Conservation (phyloP, 2,113 vertebrate genomes). For the Micronycteris hirsuta region DNA sequence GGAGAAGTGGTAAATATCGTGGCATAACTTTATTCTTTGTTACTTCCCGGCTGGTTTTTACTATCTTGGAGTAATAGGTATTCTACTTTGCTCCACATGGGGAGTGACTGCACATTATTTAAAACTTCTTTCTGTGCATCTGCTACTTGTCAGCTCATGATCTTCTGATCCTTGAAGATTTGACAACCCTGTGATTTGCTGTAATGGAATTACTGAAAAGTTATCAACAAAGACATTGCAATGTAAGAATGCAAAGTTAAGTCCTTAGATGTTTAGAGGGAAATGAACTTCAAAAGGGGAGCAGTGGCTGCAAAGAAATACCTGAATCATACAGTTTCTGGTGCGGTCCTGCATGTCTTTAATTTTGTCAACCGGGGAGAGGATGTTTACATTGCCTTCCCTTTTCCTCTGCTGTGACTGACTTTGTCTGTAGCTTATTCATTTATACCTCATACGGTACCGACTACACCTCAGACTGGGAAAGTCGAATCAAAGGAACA, state of each 20-base stretch:
- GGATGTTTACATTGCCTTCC: slow-evolving; percentile 44
- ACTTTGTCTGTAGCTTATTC: slow-evolving; percentile 5
- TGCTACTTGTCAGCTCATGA: slow-evolving; percentile 75
- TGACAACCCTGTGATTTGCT: slow-evolving; percentile 76
- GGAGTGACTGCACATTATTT: slow-evolving; percentile 70
- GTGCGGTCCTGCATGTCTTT: slow-evolving; percentile 52
- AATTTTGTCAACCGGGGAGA: slow-evolving; percentile 41
- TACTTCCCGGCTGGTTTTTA: slow-evolving; percentile 69
- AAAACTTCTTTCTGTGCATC: slow-evolving; percentile 69
- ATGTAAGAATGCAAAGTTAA: slow-evolving; percentile 66
- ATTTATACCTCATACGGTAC: neutral
- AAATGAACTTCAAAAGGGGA: slow-evolving; percentile 67
- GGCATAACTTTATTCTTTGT: slow-evolving; percentile 37
- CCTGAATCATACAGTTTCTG: slow-evolving; percentile 46
- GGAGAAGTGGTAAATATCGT: slow-evolving; percentile 50
- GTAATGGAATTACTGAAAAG: slow-evolving; percentile 76
- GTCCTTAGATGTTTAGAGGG: slow-evolving; percentile 73
- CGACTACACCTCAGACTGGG: neutral
- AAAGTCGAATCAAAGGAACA: neutral
- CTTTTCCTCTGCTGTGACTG: slow-evolving; percentile 11
- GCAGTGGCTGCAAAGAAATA: slow-evolving; percentile 60
- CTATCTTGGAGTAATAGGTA: slow-evolving; percentile 57
- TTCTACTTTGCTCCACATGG: slow-evolving; percentile 35
- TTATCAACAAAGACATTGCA: slow-evolving; percentile 67
- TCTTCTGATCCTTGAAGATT: slow-evolving; percentile 78